Base-by-base conservation (phyloP, 2,113 vertebrate species). In the Psilopsiagon aymara region DNA sequence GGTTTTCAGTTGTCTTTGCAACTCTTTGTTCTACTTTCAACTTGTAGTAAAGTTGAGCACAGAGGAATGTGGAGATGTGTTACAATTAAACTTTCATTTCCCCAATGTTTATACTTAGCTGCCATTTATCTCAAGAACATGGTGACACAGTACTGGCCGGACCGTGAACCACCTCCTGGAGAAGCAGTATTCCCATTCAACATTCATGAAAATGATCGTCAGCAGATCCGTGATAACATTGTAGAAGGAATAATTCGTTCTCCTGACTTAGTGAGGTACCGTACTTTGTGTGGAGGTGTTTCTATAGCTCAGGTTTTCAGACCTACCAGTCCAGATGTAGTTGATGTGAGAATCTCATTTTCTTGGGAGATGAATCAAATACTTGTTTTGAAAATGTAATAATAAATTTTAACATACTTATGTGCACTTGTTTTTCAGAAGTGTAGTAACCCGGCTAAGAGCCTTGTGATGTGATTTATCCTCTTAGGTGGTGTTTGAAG, bases 121-220 rank as follows among this genome's bases (percentile, higher is more conserved):
- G 99, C 99, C 81, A 99, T 99, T 97, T 99, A 99, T 97, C 97
- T 99, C 98, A 99, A 99, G 98, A 99, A 99, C 97, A 99, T 99
- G 99, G 98, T 99, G 94, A 99, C 98, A 21, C 99, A 99, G 97
- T 99, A 99, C 97, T 99, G 99, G 99, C 99, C 99, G 2, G 99
- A 99, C 92, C 98, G 99, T 43, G 99, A 99, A 46, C 99, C 99
- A 1, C 98, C 98, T 25, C 97, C 98, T 1, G 99, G 99, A 10
- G 98, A 99, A 97, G 98, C 98, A 2, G 63, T 99, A 29, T 99
- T 99, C 85, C 99, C 99, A 1, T 99, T 99, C 96, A 99, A 99
- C 95, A 99, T 99, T 93, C 99, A 99, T 3, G 99, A 99, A 96
- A 99, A 99, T 2, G 99, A 99, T 96, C 98, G 99, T 9, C 98